Percentiles rank a stretch among this genome's conserved stretches.
These are phyloP conservation scores for Actenoides lindsayi DNA, from an alignment of 2,113 vertebrate genomes.

Conservation along the genomic window DNA sequence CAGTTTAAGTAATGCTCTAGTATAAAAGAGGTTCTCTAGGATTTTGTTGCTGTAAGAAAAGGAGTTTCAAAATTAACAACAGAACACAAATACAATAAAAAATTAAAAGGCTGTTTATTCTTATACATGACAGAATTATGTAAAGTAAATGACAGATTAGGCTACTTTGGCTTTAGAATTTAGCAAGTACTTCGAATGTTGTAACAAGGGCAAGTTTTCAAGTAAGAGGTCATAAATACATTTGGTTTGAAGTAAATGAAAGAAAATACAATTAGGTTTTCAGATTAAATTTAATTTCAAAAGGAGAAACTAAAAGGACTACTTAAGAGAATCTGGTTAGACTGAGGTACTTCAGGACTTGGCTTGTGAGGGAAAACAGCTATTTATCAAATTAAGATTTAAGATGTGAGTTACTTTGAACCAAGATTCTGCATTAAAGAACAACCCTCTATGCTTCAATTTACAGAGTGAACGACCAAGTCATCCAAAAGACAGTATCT, in stretches of 20 bases:
- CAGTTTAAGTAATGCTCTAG: background rate
- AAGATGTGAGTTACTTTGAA: background rate
- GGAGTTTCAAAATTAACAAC: background rate
- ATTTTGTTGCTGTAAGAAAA: background rate
- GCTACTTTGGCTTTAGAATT: background rate
- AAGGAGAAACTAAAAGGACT: background rate
- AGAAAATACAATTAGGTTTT: background rate
- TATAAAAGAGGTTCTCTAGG: background rate
- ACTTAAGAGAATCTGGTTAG: background rate
- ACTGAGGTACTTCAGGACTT: background rate
- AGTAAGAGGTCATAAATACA: background rate
- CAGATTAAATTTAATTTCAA: background rate
- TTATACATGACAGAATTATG: background rate
- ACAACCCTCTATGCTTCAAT: fast-evolving
- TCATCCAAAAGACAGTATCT: background rate
- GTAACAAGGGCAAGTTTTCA: background rate
- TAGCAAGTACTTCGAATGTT: background rate
- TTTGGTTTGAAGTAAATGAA: background rate
- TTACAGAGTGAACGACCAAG: background rate
- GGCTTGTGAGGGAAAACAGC: background rate
- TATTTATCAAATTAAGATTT: background rate
- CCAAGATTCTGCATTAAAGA: background rate
- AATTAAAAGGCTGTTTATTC: background rate
- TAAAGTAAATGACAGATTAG: background rate
- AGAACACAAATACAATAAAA: background rate